Conservation (phyloP, 2,797 vertebrate genomes). For the Fringilla coelebs region DNA sequence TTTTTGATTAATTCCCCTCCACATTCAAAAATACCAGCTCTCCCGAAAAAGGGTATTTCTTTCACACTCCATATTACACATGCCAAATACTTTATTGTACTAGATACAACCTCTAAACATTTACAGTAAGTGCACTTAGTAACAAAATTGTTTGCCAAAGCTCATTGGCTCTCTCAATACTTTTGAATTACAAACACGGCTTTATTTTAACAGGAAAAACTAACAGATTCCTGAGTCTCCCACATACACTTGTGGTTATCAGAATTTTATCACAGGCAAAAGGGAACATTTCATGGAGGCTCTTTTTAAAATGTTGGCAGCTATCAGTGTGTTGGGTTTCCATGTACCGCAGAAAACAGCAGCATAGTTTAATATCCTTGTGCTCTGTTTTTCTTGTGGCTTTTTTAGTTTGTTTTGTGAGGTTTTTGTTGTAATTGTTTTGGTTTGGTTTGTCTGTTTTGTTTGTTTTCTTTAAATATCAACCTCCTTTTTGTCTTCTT, state of each 20-base stretch:
- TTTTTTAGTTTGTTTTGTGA: background rate
- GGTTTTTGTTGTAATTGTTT: background rate
- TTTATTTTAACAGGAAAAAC: slow-evolving; percentile 38
- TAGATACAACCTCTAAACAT: slow-evolving; percentile 37
- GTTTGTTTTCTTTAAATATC: background rate
- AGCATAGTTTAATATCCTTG: background rate
- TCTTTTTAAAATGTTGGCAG: slow-evolving; percentile 6
- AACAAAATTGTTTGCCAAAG: slow-evolving; percentile 20
- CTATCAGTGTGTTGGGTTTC: background rate
- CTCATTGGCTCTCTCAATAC: background rate
- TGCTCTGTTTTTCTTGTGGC: background rate
- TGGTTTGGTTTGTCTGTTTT: background rate
- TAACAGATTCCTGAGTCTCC: slow-evolving; percentile 45
- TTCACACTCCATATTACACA: slow-evolving; percentile 17
- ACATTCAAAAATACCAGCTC: background rate
- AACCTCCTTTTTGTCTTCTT: background rate
- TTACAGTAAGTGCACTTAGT: slow-evolving; percentile 58
- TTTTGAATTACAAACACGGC: slow-evolving; percentile 6
- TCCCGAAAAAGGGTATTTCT: background rate
- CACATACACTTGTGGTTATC: slow-evolving; percentile 42
- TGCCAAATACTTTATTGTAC: slow-evolving; percentile 46
- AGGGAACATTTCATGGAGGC: background rate
- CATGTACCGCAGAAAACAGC: background rate
- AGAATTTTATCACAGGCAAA: slow-evolving; percentile 39
- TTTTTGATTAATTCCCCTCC: background rate